These are phyloP conservation scores for Burhinus bistriatus DNA, from an alignment of 2,113 vertebrate genomes.

Conservation along the genomic window DNA sequence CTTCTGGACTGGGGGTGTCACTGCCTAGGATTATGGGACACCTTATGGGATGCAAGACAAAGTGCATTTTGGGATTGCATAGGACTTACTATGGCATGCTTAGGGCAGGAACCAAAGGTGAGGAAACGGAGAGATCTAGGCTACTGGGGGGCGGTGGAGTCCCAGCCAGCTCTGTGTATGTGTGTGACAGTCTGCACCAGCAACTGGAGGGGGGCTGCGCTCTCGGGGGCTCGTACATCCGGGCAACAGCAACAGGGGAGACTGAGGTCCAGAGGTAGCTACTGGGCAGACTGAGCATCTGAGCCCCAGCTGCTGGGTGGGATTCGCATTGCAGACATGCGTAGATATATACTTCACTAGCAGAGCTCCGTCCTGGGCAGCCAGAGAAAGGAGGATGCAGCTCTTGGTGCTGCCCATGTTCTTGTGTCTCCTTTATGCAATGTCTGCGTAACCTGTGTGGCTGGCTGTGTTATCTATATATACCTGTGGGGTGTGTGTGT, in stretches of 20 bases:
- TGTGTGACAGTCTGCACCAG: neutral
- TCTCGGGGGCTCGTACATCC: neutral
- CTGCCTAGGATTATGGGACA: neutral
- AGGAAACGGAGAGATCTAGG: neutral
- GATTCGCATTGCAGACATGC: no score
- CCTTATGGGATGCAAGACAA: neutral
- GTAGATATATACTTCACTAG: neutral
- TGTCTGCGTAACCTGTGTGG: neutral
- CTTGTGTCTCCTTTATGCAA: neutral
- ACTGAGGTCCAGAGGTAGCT: neutral
- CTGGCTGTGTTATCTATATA: neutral
- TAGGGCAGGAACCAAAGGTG: neutral
- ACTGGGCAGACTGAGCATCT: neutral
- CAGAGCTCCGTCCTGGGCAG: neutral
- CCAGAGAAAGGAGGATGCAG: neutral
- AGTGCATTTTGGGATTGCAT: neutral
- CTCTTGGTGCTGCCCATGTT: neutral
- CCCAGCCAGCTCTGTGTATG: neutral
- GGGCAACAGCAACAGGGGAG: neutral
- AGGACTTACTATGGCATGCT: neutral
- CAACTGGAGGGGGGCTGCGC: neutral
- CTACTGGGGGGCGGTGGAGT: neutral
- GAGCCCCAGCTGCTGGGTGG: neutral
- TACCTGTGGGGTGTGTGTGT: no score
- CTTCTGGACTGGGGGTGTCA: neutral